phyloP scores from a whole-genome alignment of 2,888 invertebrate genomes.

The Geophilus truncorum region DNA sequence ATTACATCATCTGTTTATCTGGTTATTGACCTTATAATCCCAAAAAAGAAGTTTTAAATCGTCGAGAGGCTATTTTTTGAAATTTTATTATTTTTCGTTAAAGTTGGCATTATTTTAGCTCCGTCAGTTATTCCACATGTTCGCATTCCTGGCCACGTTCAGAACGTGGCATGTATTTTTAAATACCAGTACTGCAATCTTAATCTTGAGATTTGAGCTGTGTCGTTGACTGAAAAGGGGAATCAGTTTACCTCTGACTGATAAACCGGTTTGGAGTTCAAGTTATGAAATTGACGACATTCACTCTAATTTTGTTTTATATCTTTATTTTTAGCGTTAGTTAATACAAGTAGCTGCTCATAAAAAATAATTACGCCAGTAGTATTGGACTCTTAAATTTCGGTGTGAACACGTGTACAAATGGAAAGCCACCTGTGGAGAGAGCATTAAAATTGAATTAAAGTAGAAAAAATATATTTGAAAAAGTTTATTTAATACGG shows the following conservation, averaged over 20 bases:
- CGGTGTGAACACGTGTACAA: background rate
- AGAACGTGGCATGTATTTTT: too few species aligned
- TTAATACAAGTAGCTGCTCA: too few species aligned
- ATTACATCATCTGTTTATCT: background rate
- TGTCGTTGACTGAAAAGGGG: background rate
- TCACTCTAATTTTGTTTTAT: too few species aligned
- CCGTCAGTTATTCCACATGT: too few species aligned
- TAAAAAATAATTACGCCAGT: too few species aligned
- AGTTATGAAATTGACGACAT: background rate
- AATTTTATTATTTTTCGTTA: background rate
- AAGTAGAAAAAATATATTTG: too few species aligned
- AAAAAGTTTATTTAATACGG: too few species aligned
- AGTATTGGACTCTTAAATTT: too few species aligned
- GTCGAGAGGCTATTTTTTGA: too few species aligned
- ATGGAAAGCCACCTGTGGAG: background rate
- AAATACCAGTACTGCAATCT: background rate
- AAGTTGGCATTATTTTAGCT: too few species aligned
- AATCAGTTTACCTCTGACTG: background rate
- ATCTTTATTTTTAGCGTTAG: background rate
- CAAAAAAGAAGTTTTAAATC: background rate
- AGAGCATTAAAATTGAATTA: too few species aligned
- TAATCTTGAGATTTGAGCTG: background rate
- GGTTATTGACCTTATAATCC: background rate
- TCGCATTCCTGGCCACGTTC: too few species aligned
- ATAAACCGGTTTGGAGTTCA: background rate